These are phyloP conservation scores for Arothron firmamentum DNA, from an alignment of 2,113 vertebrate species.

Conservation along the genomic window DNA sequence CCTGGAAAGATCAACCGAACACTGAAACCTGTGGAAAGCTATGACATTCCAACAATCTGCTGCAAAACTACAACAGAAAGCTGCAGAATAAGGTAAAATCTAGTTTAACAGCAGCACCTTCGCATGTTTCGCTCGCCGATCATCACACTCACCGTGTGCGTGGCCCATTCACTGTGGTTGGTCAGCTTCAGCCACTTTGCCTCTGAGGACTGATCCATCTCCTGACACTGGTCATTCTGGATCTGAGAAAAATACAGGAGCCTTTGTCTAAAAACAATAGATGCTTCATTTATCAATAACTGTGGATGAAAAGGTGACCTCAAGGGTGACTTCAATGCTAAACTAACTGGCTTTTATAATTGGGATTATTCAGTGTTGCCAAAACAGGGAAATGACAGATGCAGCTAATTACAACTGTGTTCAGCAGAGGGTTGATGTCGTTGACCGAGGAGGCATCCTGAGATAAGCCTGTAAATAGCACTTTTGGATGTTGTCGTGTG, in stretches of 20 bases:
- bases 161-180: conserved; percentile 87
- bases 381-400: neutral
- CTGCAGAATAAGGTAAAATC: too few relatives aligned
- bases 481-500: too few relatives aligned
- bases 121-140: too few relatives aligned
- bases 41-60: too few relatives aligned
- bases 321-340: too few relatives aligned
- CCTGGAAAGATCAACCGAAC: conserved; percentile 65
- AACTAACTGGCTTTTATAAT: too few relatives aligned
- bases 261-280: neutral
- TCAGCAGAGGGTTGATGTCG: neutral
- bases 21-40: too few relatives aligned
- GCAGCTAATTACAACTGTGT: neutral
- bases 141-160: conserved; percentile 80
- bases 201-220: conserved; percentile 82
- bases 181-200: conserved; percentile 93
- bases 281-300: neutral
- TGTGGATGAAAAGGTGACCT: too few relatives aligned
- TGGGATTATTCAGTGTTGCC: neutral
- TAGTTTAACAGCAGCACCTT: neutral
- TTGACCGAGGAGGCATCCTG: too few relatives aligned
- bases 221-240: conserved; percentile 97
- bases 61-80: too few relatives aligned
- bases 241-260: conserved; percentile 71
- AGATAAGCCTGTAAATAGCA: too few relatives aligned